These are phyloP conservation scores for Trachythela sp. DNA, from an alignment of 64 coral and sea anemone species.

Conservation along the genomic window DNA sequence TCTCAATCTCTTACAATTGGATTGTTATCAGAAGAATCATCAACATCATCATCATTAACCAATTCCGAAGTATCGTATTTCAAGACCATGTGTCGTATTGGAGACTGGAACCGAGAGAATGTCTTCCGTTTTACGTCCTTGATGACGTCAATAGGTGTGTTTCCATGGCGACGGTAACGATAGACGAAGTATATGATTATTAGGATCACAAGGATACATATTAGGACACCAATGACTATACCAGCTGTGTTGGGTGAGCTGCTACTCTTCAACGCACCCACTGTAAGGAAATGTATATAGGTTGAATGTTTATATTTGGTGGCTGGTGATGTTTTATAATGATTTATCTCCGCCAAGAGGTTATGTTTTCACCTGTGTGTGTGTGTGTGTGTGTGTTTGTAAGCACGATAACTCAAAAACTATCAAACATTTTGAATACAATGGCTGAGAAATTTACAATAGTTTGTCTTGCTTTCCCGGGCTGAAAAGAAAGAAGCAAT, in stretches of 20 bases:
- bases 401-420: no score
- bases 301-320: not conserved
- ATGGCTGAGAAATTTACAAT: no score
- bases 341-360: not conserved
- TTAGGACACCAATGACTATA: not conserved
- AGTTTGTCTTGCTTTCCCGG: no score
- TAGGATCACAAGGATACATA: not conserved
- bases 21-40: not conserved
- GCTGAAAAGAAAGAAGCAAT: not conserved
- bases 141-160: not conserved
- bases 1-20: not conserved
- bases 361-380: no score
- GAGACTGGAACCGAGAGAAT: not conserved
- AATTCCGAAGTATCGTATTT: not conserved
- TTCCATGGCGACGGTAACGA: not conserved
- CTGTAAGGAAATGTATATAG: not conserved
- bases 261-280: not conserved
- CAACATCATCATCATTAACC: not conserved
- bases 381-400: no score
- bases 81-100: not conserved
- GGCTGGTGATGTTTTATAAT: no score
- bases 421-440: no score
- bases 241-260: not conserved
- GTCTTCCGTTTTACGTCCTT: not conserved
- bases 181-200: not conserved